Conservation (phyloP, 2,797 vertebrate genomes). For the Acrossocheilus wenchowensis region DNA sequence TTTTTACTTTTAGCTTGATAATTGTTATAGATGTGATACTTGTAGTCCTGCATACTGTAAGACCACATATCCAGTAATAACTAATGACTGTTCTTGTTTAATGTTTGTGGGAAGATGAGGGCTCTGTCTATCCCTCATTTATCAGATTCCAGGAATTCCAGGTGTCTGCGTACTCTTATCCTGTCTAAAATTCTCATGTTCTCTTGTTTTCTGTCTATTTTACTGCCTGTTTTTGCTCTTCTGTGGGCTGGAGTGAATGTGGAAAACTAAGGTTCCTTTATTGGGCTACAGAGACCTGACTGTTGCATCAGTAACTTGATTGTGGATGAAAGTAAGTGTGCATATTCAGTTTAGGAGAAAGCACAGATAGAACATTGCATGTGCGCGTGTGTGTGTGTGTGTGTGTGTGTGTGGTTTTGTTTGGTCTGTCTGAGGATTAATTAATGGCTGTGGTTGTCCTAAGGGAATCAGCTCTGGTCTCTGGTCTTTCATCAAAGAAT, state of each 20-base stretch:
- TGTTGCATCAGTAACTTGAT: background rate
- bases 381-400: background rate
- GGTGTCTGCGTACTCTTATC: background rate
- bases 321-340: background rate
- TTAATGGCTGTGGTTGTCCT: constrained; percentile 10
- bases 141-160: background rate
- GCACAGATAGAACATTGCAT: constrained; percentile 18
- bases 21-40: background rate
- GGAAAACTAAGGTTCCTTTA: constrained; percentile 62
- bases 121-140: background rate
- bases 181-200: background rate
- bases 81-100: background rate
- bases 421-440: background rate
- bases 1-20: background rate
- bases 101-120: background rate
- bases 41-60: background rate
- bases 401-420: background rate
- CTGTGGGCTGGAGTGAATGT: constrained; percentile 45
- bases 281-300: constrained; percentile 67
- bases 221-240: constrained; percentile 46
- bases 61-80: background rate
- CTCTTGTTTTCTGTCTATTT: background rate
- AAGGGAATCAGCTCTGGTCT: constrained; percentile 12
- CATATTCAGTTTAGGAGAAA: background rate
- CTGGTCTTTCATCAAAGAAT: constrained; percentile 1